Evolutionary conservation across 2,113 vertebrate genomes (phyloP).

Genomic region (Leucoraja erinaceus): DNA sequence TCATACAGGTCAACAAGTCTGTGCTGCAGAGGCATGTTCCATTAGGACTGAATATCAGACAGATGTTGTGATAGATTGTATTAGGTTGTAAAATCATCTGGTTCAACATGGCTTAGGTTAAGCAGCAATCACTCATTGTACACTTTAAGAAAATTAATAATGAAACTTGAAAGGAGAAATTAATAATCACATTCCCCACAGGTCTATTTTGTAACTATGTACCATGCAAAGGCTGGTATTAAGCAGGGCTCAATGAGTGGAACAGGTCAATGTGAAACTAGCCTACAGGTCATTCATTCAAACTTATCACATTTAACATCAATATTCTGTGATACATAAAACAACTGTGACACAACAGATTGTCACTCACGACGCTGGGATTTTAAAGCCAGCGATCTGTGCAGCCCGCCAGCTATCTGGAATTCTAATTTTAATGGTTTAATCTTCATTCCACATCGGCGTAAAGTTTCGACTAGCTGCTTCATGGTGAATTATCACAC

Average conservation of each 20-base stretch:
- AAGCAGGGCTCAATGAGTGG: neutral
- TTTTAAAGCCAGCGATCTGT: neutral
- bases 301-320: slow-evolving; percentile 14
- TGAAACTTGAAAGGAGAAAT: slow-evolving; percentile 33
- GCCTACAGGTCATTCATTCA: slow-evolving; percentile 12
- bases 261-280: neutral
- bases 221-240: neutral
- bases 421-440: slow-evolving; percentile 7
- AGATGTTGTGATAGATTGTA: slow-evolving; percentile 6
- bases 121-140: slow-evolving; percentile 23
- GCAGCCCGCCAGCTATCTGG: neutral
- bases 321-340: slow-evolving; percentile 4
- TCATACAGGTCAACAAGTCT: neutral
- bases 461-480: neutral
- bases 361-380: neutral
- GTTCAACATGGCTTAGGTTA: slow-evolving; percentile 26
- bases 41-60: neutral
- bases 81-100: neutral
- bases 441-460: neutral
- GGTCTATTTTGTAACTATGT: slow-evolving; percentile 7
- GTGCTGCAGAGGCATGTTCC: neutral
- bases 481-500: slow-evolving; percentile 8
- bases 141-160: slow-evolving; percentile 27
- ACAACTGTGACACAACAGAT: neutral
- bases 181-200: slow-evolving; percentile 30